phyloP scores from a whole-genome alignment of 2,888 invertebrate species.

The Drosophila peninsularis region DNA sequence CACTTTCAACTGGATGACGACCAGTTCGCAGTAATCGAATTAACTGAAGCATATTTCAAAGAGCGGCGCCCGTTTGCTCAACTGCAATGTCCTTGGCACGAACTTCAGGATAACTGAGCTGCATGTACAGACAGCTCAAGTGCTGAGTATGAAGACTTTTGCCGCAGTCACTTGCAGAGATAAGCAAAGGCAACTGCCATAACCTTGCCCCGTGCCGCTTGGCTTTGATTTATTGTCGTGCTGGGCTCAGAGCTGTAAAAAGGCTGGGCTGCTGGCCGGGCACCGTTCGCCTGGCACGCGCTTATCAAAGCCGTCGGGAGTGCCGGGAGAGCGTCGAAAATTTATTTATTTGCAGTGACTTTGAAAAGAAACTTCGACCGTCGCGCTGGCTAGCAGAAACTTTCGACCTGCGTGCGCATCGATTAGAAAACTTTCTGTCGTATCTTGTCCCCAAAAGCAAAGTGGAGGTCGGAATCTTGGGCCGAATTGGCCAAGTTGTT shows the following conservation, averaged over 20 bases:
- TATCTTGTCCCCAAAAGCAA: slow-evolving; percentile 58
- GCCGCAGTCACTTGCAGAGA: slow-evolving; percentile 36
- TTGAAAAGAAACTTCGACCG: slow-evolving; percentile 76
- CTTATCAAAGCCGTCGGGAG: slow-evolving; percentile 59
- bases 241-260: slow-evolving; percentile 67
- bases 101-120: slow-evolving; percentile 47
- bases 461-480: background rate
- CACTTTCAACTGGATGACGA: slow-evolving; percentile 48
- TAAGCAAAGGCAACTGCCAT: slow-evolving; percentile 8
- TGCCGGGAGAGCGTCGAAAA: slow-evolving; percentile 40
- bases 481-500: slow-evolving; percentile 71
- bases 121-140: slow-evolving; percentile 44
- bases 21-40: slow-evolving; percentile 60
- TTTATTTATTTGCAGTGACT: slow-evolving; percentile 80
- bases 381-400: slow-evolving; percentile 52
- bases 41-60: slow-evolving; percentile 47
- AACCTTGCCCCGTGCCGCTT: background rate
- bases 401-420: slow-evolving; percentile 77
- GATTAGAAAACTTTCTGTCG: slow-evolving; percentile 76
- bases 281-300: slow-evolving; percentile 48
- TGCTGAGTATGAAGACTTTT: slow-evolving; percentile 47
- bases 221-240: slow-evolving; percentile 74
- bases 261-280: slow-evolving; percentile 23
- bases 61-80: slow-evolving; percentile 21
- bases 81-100: slow-evolving; percentile 69